Percentiles rank a stretch among this genome's conserved stretches.
phyloP scores from a whole-genome alignment of 1,140 invertebrate genomes.

The Atta texana region DNA sequence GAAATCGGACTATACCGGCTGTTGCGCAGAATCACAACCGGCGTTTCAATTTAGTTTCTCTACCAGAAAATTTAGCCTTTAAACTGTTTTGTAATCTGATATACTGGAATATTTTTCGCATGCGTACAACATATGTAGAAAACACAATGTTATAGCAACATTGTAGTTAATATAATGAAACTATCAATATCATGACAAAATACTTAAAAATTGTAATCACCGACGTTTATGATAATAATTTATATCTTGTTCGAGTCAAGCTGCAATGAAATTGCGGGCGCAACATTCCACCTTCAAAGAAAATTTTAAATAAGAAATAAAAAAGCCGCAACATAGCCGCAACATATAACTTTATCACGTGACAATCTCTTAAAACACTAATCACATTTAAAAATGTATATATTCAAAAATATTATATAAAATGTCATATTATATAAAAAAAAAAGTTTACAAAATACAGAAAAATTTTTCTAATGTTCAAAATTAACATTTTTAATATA shows the following conservation, averaged over 20 bases:
- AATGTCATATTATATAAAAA: background rate
- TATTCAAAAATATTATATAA: background rate
- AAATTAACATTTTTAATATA: background rate
- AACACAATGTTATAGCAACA: conserved; percentile 34
- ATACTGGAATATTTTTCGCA: background rate
- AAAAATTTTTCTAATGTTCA: background rate
- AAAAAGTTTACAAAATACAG: background rate
- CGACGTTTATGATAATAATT: conserved; percentile 21
- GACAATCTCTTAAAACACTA: background rate
- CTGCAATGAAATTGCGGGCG: conserved; percentile 17
- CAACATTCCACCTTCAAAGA: conserved; percentile 13
- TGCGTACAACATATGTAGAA: conserved; percentile 2
- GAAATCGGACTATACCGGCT: background rate
- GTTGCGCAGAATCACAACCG: conserved; percentile 10
- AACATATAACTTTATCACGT: conserved; percentile 30
- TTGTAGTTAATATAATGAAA: conserved; percentile 61
- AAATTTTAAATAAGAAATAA: conserved; percentile 26
- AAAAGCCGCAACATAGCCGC: background rate
- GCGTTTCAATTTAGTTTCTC: conserved; percentile 46
- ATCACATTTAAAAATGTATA: background rate
- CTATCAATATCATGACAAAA: conserved; percentile 8
- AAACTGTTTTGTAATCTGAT: conserved; percentile 5
- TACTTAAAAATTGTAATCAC: conserved; percentile 51
- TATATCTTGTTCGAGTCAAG: background rate
- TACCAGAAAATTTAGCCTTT: conserved; percentile 40